phyloP scores from a whole-genome alignment of 2,113 vertebrate species.

The Puma concolor region DNA sequence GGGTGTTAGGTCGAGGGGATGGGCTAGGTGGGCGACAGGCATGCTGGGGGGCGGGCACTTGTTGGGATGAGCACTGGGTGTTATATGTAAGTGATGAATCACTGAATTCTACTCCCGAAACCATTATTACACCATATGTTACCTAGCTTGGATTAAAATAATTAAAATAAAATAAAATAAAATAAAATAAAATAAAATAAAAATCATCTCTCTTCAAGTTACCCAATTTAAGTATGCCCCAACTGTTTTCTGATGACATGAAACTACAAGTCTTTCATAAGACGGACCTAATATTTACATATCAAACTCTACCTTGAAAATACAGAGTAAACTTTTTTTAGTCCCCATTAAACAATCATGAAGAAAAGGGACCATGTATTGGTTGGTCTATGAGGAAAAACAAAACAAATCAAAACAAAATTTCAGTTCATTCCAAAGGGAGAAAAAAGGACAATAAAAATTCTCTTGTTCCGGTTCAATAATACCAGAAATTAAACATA shows the following conservation, averaged over 20 bases:
- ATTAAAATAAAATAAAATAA: no score
- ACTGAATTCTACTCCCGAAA: no score
- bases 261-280: background rate
- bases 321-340: background rate
- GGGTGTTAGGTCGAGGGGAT: no score
- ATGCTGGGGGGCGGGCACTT: no score
- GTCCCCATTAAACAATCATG: background rate
- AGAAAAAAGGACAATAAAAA: background rate
- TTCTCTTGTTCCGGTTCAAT: background rate
- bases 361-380: background rate
- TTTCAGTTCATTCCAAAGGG: background rate
- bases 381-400: slow-evolving; percentile 3
- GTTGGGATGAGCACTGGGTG: no score
- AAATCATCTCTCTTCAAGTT: background rate
- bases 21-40: no score
- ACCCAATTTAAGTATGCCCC: background rate
- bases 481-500: slow-evolving; percentile 3
- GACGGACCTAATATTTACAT: background rate
- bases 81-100: no score
- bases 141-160: no score
- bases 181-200: no score
- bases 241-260: background rate
- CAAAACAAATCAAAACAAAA: background rate
- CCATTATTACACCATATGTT: no score
- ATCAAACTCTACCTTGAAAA: background rate